Evolutionary conservation across 2,113 vertebrate species (phyloP).

Genomic region (Propithecus coquereli): DNA sequence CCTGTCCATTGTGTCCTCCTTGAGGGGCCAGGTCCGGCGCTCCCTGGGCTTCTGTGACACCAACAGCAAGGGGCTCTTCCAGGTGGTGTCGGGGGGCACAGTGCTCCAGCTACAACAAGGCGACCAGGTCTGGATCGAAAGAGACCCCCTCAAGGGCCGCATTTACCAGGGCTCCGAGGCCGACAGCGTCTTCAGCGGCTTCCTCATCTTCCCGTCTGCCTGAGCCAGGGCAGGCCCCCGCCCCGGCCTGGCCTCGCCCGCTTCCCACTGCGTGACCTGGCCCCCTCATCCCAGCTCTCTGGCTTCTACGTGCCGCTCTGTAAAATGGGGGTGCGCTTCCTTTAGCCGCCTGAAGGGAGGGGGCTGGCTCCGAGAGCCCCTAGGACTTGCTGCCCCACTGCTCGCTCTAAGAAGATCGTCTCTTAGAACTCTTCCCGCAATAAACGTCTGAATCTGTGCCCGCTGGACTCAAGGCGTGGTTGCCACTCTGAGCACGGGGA

Average conservation of each 20-base stretch:
- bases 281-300: neutral
- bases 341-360: neutral
- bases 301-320: neutral
- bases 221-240: neutral
- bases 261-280: neutral
- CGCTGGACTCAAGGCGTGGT: neutral
- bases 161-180: conserved; percentile 58
- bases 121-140: conserved; percentile 81
- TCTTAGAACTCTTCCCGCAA: conserved; percentile 22
- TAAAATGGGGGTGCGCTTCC: neutral
- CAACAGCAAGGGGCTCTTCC: conserved; percentile 64
- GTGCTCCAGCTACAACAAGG: conserved; percentile 74
- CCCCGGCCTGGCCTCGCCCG: neutral
- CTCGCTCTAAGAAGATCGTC: accelerated
- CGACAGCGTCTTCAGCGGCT: conserved; percentile 87
- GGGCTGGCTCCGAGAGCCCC: neutral
- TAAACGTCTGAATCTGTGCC: conserved; percentile 30
- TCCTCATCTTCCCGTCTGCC: conserved; percentile 83
- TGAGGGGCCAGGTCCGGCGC: accelerated
- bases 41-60: conserved; percentile 84
- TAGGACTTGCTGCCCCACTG: neutral
- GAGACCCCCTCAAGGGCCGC: accelerated
- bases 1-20: conserved; percentile 78
- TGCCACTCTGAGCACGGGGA: accelerated
- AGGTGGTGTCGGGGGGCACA: conserved; percentile 85